phyloP scores from a whole-genome alignment of 1,140 invertebrate species.

The Ceratitis capitata region DNA sequence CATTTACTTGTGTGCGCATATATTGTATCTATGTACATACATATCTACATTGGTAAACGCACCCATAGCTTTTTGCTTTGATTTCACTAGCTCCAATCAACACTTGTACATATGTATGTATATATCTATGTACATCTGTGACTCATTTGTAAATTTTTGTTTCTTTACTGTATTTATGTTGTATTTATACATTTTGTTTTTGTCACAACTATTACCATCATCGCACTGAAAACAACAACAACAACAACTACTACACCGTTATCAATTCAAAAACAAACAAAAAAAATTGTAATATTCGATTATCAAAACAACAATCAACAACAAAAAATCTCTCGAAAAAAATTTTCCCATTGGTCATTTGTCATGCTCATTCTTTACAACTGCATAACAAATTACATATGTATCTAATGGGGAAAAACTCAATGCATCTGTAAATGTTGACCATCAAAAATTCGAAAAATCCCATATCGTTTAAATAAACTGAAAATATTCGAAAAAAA shows the following conservation, averaged over 20 bases:
- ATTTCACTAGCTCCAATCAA: background rate
- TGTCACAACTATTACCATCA: conserved; percentile 6
- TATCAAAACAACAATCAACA: conserved; percentile 36
- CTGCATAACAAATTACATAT: background rate
- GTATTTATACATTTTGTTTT: conserved; percentile 33
- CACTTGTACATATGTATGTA: background rate
- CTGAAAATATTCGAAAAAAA: conserved; percentile 37
- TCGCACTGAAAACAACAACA: background rate
- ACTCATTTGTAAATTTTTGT: conserved; percentile 16
- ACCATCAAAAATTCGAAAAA: conserved; percentile 16
- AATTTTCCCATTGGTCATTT: conserved; percentile 30
- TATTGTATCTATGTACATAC: background rate
- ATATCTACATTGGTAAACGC: background rate
- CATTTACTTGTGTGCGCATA: background rate
- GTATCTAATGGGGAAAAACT: conserved; percentile 25
- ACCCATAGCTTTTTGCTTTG: conserved; percentile 6
- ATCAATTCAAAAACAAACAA: too few relatives aligned
- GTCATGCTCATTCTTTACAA: background rate
- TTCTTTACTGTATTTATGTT: conserved; percentile 43
- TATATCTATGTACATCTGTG: background rate
- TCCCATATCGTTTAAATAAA: too few relatives aligned
- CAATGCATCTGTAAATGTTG: conserved; percentile 34
- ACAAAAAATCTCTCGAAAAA: conserved; percentile 23
- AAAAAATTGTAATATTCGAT: too few relatives aligned
- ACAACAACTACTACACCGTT: conserved; percentile 30